Base-by-base conservation (phyloP, 2,888 invertebrate species). In the Drosophila suboccidentalis region DNA sequence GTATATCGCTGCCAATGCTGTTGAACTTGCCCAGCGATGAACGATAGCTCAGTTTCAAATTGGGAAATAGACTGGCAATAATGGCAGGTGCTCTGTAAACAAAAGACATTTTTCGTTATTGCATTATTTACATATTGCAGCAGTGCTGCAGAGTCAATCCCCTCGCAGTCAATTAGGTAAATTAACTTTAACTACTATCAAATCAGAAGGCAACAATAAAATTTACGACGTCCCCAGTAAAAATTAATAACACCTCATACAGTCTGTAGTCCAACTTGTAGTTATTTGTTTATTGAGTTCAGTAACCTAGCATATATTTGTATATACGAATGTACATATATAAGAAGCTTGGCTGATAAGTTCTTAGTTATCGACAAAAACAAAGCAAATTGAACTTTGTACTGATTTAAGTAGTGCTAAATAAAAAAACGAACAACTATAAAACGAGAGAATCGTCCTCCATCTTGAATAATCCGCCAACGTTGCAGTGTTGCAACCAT, bases 31-130 rank as follows among this genome's bases (percentile, higher is more conserved):
- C 80, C 29, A 92, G 67, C 10, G 92, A 91, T 41, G 92, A 88
- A 9, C 91, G 90, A 77, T 92, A 91, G 74, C 86, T 91, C 43
- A 92, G 78, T 75, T 92, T 91, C 29, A 92, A 82, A 66, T 91
- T 88, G 11, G 92, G 92, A 82, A 92, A 92, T 62, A 92, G 80
- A 50, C 87, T 84, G 60, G 91, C 88, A 71, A 92, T 90, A 61
- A 92, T 91, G 22, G 82, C 87, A n/a, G 91, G 91, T 38, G 91
- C 91, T 83, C 92, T 92, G 82, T 26, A 76, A 86, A 68, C 55
- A 73, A 62, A 63, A 59, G 62, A 67, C 41, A 44, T 9, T 26
- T 29, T 44, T 15, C 29, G 59, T 54, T 57, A 44, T 32, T 65
- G 44, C 22, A 59, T 47, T 55, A 55, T 17, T 29, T 46, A 36